Percentiles rank a stretch among this genome's conserved stretches.
Evolutionary conservation across 2,888 invertebrate species (phyloP).

Genomic region (Tenthredo mesomela): DNA sequence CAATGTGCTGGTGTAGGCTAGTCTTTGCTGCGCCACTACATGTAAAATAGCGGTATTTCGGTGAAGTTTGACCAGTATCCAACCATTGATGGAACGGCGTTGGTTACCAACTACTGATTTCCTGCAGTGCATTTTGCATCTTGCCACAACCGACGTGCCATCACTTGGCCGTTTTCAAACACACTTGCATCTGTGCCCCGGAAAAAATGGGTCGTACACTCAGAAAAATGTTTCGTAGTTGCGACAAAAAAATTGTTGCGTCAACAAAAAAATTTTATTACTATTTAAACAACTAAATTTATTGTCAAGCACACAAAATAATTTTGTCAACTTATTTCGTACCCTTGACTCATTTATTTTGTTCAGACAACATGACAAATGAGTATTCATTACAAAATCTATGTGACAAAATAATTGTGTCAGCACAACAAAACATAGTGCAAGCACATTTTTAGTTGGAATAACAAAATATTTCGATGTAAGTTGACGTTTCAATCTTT

Average conservation of each 20-base stretch:
- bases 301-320: neutral
- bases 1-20: too few relatives aligned
- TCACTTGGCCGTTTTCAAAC: too few relatives aligned
- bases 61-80: too few relatives aligned
- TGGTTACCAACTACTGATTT: too few relatives aligned
- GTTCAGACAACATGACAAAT: neutral
- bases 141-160: too few relatives aligned
- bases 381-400: neutral
- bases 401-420: neutral
- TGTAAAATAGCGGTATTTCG: too few relatives aligned
- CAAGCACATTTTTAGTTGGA: neutral
- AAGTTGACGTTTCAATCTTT: neutral
- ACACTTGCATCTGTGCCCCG: too few relatives aligned
- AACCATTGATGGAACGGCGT: too few relatives aligned
- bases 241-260: constrained; percentile 2
- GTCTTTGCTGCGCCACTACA: too few relatives aligned
- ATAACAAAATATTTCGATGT: neutral
- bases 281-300: neutral
- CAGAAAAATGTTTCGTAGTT: constrained; percentile 11
- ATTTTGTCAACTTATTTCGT: constrained; percentile 1
- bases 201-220: too few relatives aligned
- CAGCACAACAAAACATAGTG: neutral
- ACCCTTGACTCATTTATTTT: neutral
- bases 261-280: too few relatives aligned
- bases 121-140: too few relatives aligned